phyloP scores from a whole-genome alignment of 30 jellyfish, hydroid and myxozoan species.

The Turritopsis dohrnii region DNA sequence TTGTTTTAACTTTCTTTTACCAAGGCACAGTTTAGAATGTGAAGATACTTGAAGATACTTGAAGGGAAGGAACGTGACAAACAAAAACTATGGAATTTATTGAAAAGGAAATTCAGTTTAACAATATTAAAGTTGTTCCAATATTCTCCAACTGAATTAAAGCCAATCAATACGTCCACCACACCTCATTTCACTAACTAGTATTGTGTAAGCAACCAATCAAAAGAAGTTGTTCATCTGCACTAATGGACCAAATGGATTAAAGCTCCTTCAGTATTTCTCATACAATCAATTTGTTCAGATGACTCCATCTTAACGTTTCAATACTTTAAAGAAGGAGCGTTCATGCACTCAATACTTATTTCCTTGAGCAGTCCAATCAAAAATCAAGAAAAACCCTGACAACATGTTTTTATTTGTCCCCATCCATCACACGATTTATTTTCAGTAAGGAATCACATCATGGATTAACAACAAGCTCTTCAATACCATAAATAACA shows the following conservation, averaged over 20 bases:
- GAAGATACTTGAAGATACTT: no score
- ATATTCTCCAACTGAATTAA: no score
- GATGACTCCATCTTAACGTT: conserved; percentile 21
- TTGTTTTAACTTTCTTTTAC: no score
- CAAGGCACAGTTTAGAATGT: no score
- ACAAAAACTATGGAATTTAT: no score
- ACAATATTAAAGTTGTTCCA: no score
- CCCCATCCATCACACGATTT: conserved; percentile 23
- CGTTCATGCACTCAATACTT: conserved; percentile 24
- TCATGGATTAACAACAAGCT: conserved; percentile 15
- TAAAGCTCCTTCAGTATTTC: conserved; percentile 25
- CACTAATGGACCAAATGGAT: conserved; percentile 24
- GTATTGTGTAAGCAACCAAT: neutral
- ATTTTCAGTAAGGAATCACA: conserved; percentile 8
- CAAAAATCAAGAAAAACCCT: conserved; percentile 18
- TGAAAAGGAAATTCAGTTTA: no score
- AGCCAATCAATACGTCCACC: no score
- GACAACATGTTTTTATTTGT: conserved; percentile 12
- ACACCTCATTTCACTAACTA: neutral
- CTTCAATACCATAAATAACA: conserved; percentile 19
- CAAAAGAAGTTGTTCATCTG: conserved; percentile 14
- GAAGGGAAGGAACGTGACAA: no score
- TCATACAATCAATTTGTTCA: conserved; percentile 11
- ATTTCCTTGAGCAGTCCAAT: conserved; percentile 20
- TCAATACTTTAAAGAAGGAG: conserved; percentile 7